These are phyloP conservation scores for Mercenaria mercenaria DNA, from an alignment of 1,140 invertebrate species.

Conservation along the genomic window DNA sequence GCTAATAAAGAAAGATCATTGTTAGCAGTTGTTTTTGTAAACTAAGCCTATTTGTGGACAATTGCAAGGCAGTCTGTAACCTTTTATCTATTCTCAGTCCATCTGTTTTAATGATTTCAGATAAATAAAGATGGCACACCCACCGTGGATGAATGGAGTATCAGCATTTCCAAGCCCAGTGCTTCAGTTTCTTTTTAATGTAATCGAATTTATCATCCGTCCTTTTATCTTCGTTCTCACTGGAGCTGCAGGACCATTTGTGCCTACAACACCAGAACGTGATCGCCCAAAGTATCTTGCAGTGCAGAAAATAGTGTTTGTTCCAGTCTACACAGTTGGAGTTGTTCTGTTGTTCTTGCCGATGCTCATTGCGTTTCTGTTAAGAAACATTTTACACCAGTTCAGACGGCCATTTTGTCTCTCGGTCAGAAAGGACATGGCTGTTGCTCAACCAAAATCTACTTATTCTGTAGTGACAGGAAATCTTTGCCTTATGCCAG, in stretches of 20 bases:
- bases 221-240: conserved; percentile 56
- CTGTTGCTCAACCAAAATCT: background rate
- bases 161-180: conserved; percentile 42
- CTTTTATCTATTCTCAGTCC: too few species aligned
- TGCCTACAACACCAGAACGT: conserved; percentile 70
- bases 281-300: conserved; percentile 21
- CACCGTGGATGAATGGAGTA: background rate
- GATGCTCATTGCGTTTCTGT: conserved; percentile 65
- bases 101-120: too few species aligned
- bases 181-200: conserved; percentile 55
- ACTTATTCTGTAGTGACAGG: conserved; percentile 71
- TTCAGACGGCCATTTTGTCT: conserved; percentile 69
- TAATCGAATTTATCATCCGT: conserved; percentile 49
- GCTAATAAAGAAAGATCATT: too few species aligned
- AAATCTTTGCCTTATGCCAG: conserved; percentile 79
- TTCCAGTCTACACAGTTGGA: conserved; percentile 60
- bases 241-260: conserved; percentile 48
- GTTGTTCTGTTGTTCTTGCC: conserved; percentile 67
- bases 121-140: background rate
- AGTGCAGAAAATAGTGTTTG: conserved; percentile 44
- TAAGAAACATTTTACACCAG: conserved; percentile 71
- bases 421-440: background rate
- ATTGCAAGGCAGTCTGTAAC: too few species aligned
- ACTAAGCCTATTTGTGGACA: too few species aligned
- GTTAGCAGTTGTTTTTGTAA: too few species aligned